Evolutionary conservation across 2,113 vertebrate species (phyloP).

Genomic region (Oxygymnocypris stewartii): DNA sequence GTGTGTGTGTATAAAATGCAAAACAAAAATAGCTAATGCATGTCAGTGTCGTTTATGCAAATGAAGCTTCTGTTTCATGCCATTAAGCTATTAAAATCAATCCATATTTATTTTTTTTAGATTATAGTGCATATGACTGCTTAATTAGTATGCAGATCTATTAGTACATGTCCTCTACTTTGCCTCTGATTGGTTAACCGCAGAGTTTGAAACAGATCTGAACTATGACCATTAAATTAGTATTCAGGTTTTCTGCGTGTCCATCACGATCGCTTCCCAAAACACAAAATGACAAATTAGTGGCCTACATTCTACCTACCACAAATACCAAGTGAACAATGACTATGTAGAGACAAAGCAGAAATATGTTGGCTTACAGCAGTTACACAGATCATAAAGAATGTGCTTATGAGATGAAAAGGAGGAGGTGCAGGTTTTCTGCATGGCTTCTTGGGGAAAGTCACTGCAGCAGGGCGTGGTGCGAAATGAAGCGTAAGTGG

Average conservation of each 20-base stretch:
- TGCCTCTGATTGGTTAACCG: not conserved
- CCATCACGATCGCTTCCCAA: constrained; percentile 65
- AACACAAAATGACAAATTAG: constrained; percentile 53
- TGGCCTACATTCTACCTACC: constrained; percentile 65
- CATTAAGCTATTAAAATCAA: not conserved
- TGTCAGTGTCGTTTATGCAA: not conserved
- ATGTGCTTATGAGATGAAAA: constrained; percentile 11
- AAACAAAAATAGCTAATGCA: not conserved
- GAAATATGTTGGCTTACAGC: not conserved
- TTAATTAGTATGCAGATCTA: too few species aligned
- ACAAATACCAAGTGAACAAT: not conserved
- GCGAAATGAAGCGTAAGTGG: constrained; percentile 39
- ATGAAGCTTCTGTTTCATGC: not conserved
- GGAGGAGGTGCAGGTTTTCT: not conserved
- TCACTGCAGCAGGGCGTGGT: constrained; percentile 12
- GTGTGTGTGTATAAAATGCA: not conserved
- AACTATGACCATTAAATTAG: constrained; percentile 60
- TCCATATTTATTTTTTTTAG: constrained; percentile 1
- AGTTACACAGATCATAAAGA: not conserved
- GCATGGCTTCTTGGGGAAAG: constrained; percentile 19
- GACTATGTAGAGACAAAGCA: constrained; percentile 10
- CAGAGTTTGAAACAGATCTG: not conserved
- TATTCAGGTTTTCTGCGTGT: constrained; percentile 69
- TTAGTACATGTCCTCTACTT: too few species aligned
- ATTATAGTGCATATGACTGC: not conserved